These are phyloP conservation scores for Neomonachus schauinslandi DNA, from an alignment of 2,113 vertebrate species.

Conservation along the genomic window DNA sequence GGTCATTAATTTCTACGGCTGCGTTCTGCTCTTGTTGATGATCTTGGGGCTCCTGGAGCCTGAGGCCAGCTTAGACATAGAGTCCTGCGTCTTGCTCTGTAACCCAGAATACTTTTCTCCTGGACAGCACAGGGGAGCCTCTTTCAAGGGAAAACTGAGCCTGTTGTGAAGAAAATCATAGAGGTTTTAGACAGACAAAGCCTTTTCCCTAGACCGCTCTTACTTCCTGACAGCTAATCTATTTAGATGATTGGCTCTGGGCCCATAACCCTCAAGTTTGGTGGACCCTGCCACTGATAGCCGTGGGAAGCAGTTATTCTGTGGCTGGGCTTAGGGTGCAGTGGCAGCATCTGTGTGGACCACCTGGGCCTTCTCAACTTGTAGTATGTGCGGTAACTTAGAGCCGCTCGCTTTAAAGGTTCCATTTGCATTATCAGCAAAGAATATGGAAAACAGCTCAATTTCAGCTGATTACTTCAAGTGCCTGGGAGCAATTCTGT, in stretches of 20 bases:
- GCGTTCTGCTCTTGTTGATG: neutral
- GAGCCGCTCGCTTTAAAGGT: slow-evolving; percentile 84
- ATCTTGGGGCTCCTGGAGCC: neutral
- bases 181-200: neutral
- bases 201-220: neutral
- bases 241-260: neutral
- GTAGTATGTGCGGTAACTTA: slow-evolving; percentile 77
- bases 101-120: neutral
- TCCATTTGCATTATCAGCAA: slow-evolving; percentile 88
- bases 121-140: neutral
- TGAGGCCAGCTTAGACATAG: neutral
- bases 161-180: neutral
- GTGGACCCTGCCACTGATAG: neutral
- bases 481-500: slow-evolving; percentile 79
- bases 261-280: neutral
- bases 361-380: slow-evolving; percentile 74
- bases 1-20: neutral
- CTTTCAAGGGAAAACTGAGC: neutral
- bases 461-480: slow-evolving; percentile 88
- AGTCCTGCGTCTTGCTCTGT: neutral
- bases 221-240: neutral
- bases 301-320: neutral
- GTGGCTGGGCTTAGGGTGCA: neutral
- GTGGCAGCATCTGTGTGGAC: slow-evolving; percentile 45
- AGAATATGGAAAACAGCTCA: slow-evolving; percentile 88